phyloP scores from a whole-genome alignment of 2,797 vertebrate genomes.

The Sciurus carolinensis region DNA sequence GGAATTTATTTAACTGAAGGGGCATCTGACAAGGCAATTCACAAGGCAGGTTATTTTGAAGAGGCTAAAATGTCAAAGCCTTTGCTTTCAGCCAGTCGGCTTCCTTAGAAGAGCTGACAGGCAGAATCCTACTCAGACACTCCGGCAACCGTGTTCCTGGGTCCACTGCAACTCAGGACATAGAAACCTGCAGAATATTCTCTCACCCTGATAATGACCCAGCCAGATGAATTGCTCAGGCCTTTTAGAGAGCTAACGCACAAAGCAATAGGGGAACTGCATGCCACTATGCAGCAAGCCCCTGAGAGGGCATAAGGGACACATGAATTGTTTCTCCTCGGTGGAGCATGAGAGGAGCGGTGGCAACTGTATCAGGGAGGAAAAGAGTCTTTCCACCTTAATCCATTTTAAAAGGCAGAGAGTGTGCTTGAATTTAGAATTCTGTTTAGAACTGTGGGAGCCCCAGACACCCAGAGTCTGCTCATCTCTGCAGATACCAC shows the following conservation, averaged over 20 bases:
- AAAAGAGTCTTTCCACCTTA: neutral
- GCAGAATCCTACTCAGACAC: neutral
- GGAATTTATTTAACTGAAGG: neutral
- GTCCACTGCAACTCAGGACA: neutral
- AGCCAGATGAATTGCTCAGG: neutral
- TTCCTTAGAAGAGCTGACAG: neutral
- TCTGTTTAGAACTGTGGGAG: neutral
- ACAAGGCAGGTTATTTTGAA: neutral
- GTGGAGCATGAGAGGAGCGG: neutral
- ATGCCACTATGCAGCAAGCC: neutral
- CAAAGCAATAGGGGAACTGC: neutral
- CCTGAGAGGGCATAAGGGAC: neutral
- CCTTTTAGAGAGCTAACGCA: neutral
- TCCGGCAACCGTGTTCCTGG: no score
- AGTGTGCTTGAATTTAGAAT: no score
- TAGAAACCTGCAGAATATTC: neutral
- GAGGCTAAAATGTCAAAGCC: neutral
- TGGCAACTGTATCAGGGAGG: neutral
- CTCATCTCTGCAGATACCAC: neutral
- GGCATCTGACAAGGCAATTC: neutral
- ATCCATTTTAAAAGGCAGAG: neutral
- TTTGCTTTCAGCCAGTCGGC: neutral
- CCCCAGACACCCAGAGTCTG: no score
- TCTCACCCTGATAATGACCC: no score
- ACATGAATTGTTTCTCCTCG: neutral